Base-by-base conservation (phyloP, 1,140 invertebrate species). In the Diplogasteroides magnus region DNA sequence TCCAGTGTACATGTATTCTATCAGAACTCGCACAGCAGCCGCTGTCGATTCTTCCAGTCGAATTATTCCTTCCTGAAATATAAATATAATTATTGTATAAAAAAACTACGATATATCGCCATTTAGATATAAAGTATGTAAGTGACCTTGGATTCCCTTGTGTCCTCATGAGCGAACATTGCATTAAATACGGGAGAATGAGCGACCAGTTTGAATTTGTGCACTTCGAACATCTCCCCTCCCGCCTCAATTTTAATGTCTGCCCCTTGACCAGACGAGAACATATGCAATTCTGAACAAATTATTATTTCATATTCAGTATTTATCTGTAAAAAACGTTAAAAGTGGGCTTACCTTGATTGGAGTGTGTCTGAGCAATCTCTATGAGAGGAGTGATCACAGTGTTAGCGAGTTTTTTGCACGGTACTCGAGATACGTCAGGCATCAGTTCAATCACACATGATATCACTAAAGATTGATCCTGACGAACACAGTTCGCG, bases 111-210 rank as follows among this genome's bases (percentile, higher is more conserved):
- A 64, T 1, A 14, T 6, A 26, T 37, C 27, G 13, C 23, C 28
- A 19, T 58, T 66, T 15, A 59, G 37, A 14, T 66, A 23, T n/a
- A 15, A 66, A 29, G 19, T 61, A 82, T 62, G n/a, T 64, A 37
- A 26, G 60, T 57, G 37, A 82, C 78, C 32, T 61, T 48, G 32
- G 29, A 70, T 57, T 82, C 80, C 1, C 64, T 27, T 59, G 74
- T 82, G 27, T 78, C 57, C 29, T 66, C 57, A 64, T 82, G 80
- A 27, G 59, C 68, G 67, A 82, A 78, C 80, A 82, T 82, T 13
- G 78, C 81, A 14, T 77, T 72, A 64, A 82, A 83, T 27, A 82
- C 80, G 25, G 79, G 72, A 1, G 78, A 81, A 65, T 82, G 80
- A 1, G 80, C 70, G 27, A 75, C 74, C 28, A 82, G 64, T 29